Evolutionary conservation across 2,888 invertebrate species (phyloP), one percentile per base, ranked within the genome.

Genomic region (Phyllotreta cruciferae): DNA sequence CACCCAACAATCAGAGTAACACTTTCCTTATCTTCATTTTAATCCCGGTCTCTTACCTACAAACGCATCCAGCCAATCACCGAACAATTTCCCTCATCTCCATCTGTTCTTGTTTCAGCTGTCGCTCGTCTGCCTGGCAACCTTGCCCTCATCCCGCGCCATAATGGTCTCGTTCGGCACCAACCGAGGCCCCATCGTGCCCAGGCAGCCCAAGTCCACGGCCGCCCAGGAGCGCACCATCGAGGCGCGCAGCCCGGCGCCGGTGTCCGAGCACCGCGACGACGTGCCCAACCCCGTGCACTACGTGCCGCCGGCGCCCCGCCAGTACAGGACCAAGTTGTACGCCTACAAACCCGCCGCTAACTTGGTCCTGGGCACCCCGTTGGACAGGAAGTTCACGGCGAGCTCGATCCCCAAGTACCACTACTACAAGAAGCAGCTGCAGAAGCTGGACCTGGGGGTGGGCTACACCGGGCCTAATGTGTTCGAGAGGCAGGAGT

Each of bases 91-190:
- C 4, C 24, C 24, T 24, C 4, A 24, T 24, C 24, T 24, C 4
- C 41, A 52, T 66, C 37, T 37, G 24, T 53, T 72, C 62, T 73
- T 73, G 64, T 79, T 80, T 24, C 77, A 80, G 80, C 68, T 77
- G 44, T 64, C 71, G 42, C 62, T 75, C 37, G 52, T 75, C 58
- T 71, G 75, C 63, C 66, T 77, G 57, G 58, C 74, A 52, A 71
- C 74, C 68, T 71, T 74, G 69, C 71, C 73, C 39, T 58, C 69
- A 3, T 63, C 77, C 36, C 76, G 78, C 62, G 78, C 80, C 38
- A 79, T 81, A 62, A 80, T 79, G 79, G 81, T 82, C 35, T 74
- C 78, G 39, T 82, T 79, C 66, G 81, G 81, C 38, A 81, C 81
- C 3, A 80, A 78, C 36, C 74, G 77, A 71, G 81, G 80, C n/a